Evolutionary conservation across 2,797 vertebrate species (phyloP), one percentile per base, ranked within the genome.

Genomic region (Melanotaenia parkinsoni): DNA sequence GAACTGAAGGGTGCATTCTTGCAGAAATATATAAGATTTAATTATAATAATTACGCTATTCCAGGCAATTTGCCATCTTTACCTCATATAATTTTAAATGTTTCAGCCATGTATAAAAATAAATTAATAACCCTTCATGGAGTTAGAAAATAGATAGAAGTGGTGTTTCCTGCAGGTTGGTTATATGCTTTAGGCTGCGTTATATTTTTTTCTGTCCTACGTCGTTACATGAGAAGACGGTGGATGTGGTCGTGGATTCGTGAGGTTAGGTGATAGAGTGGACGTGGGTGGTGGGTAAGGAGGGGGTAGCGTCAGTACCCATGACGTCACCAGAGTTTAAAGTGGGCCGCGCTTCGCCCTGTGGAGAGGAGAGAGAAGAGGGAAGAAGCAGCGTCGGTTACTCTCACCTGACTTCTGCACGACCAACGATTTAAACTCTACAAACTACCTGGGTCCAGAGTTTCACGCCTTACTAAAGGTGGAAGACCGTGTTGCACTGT

Each of bases 271-370:
- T 1, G 69, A 4, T 26, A n/a, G 33, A n/a, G 45, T n/a, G 28
- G 54, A 57, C 30, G 54, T 6, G 43, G 26, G 37, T 16, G 18
- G 9, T n/a, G 7, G 13, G 35, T 6, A 50, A 38, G 51, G 58
- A 59, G 59, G 72, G n/a, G 70, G 79, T 81, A 77, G 83, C 90
- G 78, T 88, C 89, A 56, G 77, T 77, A 53, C 30, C 51, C 72
- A 70, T 95, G 94, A 95, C 95, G 94, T 95, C 94, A 95, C 60
- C 35, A 63, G 78, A 90, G 94, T 95, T 95, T 95, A 95, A 95
- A 95, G 94, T 89, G 93, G 94, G 92, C 94, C 95, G 94, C 94
- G 94, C 93, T 93, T 84, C 83, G 77, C 74, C 77, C 82, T 33
- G 86, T 76, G 81, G 73, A 76, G 87, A 67, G 72, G 38, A 56